phyloP scores from a whole-genome alignment of 2,888 invertebrate genomes.

The Hirtodrosophila histrioides region DNA sequence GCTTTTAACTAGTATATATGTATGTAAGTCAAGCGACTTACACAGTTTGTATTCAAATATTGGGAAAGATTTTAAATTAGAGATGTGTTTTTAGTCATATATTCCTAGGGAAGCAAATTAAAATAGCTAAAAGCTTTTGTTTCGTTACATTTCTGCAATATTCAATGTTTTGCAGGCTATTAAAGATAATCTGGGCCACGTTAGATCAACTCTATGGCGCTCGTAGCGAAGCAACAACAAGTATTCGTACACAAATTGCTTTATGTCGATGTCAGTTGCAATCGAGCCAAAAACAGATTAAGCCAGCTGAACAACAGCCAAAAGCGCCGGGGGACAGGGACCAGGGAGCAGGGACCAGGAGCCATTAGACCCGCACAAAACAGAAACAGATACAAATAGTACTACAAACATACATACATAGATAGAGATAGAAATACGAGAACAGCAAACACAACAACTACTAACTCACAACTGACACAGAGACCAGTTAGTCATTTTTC shows the following conservation, averaged over 20 bases:
- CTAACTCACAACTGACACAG: slow-evolving; percentile 13
- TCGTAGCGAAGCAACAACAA: slow-evolving; percentile 16
- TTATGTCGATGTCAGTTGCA: slow-evolving; percentile 50
- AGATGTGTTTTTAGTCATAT: neutral
- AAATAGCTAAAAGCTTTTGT: too few relatives aligned
- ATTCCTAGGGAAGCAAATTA: neutral
- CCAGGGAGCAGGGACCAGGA: slow-evolving; percentile 30
- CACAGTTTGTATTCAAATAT: neutral
- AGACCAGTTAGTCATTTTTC: slow-evolving; percentile 44
- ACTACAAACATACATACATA: neutral
- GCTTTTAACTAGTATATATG: too few relatives aligned
- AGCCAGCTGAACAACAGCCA: slow-evolving; percentile 25
- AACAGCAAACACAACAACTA: neutral
- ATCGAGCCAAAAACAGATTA: slow-evolving; percentile 45
- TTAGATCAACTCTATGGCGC: slow-evolving; percentile 13
- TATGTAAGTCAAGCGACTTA: slow-evolving; percentile 3
- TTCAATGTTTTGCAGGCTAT: slow-evolving; percentile 15
- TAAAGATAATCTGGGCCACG: slow-evolving; percentile 23
- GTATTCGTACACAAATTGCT: slow-evolving; percentile 29
- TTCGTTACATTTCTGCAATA: too few relatives aligned
- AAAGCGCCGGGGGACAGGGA: slow-evolving; percentile 12
- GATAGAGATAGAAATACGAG: slow-evolving; percentile 8
- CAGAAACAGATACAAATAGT: neutral
- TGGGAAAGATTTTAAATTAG: neutral
- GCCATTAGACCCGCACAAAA: slow-evolving; percentile 39